Conservation (phyloP, 2,797 vertebrate genomes). For the Schizopygopsis malacanthus region DNA sequence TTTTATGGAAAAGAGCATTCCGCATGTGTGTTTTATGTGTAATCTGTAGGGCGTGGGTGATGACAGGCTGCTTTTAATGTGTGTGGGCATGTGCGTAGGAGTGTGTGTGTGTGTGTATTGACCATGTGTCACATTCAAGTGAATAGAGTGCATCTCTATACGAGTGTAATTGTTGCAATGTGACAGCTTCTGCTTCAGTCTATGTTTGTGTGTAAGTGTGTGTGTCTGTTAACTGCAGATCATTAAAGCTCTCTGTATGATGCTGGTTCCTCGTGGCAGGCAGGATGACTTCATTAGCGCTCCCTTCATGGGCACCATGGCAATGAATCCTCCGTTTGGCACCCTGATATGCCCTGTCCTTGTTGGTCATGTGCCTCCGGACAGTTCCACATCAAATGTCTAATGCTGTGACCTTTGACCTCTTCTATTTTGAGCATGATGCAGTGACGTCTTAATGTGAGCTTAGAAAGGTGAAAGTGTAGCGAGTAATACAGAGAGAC, state of each 20-base stretch:
- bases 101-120: conserved; percentile 13
- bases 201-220: conserved; percentile 18
- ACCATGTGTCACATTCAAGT: conserved; percentile 35
- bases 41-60: not conserved
- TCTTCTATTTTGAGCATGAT: not conserved
- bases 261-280: conserved; percentile 66
- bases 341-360: not conserved
- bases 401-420: conserved; percentile 17
- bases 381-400: conserved; percentile 5
- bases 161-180: conserved; percentile 20
- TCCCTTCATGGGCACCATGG: conserved; percentile 68
- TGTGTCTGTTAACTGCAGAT: conserved; percentile 15
- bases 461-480: conserved; percentile 10
- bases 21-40: not conserved
- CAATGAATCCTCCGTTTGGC: conserved; percentile 44
- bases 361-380: not conserved
- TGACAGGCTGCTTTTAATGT: conserved; percentile 22
- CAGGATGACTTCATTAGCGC: conserved; percentile 68
- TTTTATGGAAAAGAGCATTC: not conserved
- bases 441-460: conserved; percentile 11
- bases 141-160: conserved; percentile 27
- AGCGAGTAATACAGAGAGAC: conserved; percentile 18
- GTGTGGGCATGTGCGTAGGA: conserved; percentile 34
- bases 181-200: conserved; percentile 21
- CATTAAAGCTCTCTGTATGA: conserved; percentile 62